Conservation (phyloP, 2,888 invertebrate genomes). For the Dicranocentrus wangi region DNA sequence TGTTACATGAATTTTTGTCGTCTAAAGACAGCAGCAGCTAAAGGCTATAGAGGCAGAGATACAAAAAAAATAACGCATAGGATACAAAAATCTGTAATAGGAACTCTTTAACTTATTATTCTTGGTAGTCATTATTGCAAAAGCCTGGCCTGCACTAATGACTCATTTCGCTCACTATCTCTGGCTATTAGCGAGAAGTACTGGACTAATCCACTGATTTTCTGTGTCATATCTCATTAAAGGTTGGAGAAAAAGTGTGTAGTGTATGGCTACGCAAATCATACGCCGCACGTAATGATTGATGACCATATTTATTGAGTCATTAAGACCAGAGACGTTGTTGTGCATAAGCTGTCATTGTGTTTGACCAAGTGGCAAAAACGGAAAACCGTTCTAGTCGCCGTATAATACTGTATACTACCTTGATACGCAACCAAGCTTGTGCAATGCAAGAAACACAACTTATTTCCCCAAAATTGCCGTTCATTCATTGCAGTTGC, state of each 20-base stretch:
- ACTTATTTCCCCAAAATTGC: background rate
- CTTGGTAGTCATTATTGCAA: slow-evolving; percentile 9
- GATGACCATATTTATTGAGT: slow-evolving; percentile 28
- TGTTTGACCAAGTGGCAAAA: slow-evolving; percentile 30
- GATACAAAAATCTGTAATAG: background rate
- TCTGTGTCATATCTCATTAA: slow-evolving; percentile 46
- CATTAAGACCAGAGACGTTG: slow-evolving; percentile 12
- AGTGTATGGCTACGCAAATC: background rate
- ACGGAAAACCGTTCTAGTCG: background rate
- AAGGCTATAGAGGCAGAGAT: background rate
- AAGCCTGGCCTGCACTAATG: slow-evolving; percentile 14
- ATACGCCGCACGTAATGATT: slow-evolving; percentile 13
- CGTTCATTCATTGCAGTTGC: slow-evolving; percentile 18
- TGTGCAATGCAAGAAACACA: background rate
- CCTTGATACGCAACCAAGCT: no score
- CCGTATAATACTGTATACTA: background rate
- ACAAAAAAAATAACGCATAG: background rate
- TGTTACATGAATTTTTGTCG: no score
- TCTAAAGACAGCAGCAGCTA: no score
- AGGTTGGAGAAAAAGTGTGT: slow-evolving; percentile 1
- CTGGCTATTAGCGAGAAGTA: slow-evolving; percentile 3
- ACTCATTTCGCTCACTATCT: background rate
- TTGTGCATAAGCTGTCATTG: slow-evolving; percentile 2
- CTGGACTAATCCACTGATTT: slow-evolving; percentile 36
- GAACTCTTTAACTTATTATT: background rate